phyloP scores from a whole-genome alignment of 2,113 vertebrate species.

The Otocyon megalotis region DNA sequence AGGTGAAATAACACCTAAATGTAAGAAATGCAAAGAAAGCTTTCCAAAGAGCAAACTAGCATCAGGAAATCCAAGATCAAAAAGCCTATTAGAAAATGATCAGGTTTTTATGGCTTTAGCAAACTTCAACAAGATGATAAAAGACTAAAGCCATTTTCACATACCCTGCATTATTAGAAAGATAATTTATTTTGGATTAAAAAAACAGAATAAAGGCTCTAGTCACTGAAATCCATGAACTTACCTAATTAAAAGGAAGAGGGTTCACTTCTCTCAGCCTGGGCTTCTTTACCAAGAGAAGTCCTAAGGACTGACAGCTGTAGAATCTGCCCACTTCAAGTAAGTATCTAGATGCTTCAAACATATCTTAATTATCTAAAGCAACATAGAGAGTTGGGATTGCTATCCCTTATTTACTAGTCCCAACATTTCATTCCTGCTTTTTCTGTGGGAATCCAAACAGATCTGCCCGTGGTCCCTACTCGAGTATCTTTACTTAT shows the following conservation, averaged over 20 bases:
- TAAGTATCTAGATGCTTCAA: background rate
- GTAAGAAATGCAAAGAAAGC: constrained; percentile 53
- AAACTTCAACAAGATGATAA: constrained; percentile 8
- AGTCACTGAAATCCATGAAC: background rate
- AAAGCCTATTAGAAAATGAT: constrained; percentile 22
- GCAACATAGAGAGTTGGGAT: background rate
- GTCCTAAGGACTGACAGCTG: background rate
- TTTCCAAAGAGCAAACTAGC: constrained; percentile 58
- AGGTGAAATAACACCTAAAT: constrained; percentile 17
- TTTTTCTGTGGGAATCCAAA: background rate
- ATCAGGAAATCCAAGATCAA: background rate
- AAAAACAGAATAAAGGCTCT: constrained; percentile 10
- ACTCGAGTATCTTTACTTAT: background rate
- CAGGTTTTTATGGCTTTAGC: background rate
- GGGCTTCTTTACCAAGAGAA: background rate
- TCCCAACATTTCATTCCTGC: background rate
- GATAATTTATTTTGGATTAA: constrained; percentile 10
- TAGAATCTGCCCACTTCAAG: background rate
- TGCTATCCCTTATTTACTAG: too few species aligned
- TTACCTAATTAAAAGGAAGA: constrained; percentile 60
- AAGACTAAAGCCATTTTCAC: constrained; percentile 40
- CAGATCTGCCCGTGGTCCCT: background rate
- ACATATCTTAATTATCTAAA: background rate
- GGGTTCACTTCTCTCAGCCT: background rate
- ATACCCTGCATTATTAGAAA: background rate